phyloP scores from a whole-genome alignment of 2,797 vertebrate species.

The Ptychobarbus kaznakovi region DNA sequence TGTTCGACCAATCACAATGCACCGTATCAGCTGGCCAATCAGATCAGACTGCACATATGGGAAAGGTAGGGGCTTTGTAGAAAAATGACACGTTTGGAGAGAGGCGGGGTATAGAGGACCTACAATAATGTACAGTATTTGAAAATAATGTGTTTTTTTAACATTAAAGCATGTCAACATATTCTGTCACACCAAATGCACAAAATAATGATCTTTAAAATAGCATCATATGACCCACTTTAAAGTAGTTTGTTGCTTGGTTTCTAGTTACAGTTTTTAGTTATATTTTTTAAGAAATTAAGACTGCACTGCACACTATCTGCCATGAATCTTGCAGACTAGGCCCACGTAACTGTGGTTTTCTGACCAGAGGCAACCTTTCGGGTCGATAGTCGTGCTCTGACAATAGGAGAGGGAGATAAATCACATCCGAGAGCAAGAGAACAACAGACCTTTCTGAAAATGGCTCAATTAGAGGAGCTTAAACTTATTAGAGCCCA shows the following conservation, averaged over 20 bases:
- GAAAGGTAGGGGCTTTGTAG: no score
- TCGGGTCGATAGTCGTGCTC: conserved; percentile 62
- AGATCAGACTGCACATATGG: no score
- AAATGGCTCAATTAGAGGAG: conserved; percentile 81
- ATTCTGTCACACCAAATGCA: no score
- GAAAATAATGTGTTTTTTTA: no score
- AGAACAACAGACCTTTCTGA: conserved; percentile 69
- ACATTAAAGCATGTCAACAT: no score
- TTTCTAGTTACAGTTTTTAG: neutral
- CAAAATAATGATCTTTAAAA: no score
- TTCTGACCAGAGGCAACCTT: conserved; percentile 64
- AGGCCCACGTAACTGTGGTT: conserved; percentile 2
- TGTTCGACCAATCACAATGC: no score
- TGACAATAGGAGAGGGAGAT: conserved; percentile 59
- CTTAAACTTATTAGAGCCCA: conserved; percentile 77
- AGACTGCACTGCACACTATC: conserved; percentile 37
- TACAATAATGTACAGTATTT: no score
- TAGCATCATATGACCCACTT: no score
- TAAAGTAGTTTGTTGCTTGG: neutral
- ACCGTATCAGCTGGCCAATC: no score
- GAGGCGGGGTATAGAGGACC: no score
- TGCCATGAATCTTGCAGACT: conserved; percentile 27
- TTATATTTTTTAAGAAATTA: conserved; percentile 2
- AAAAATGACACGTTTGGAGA: no score
- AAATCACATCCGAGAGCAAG: conserved; percentile 66